Conservation (phyloP, 1,140 invertebrate genomes). For the Trachymyrmex cornetzi region DNA sequence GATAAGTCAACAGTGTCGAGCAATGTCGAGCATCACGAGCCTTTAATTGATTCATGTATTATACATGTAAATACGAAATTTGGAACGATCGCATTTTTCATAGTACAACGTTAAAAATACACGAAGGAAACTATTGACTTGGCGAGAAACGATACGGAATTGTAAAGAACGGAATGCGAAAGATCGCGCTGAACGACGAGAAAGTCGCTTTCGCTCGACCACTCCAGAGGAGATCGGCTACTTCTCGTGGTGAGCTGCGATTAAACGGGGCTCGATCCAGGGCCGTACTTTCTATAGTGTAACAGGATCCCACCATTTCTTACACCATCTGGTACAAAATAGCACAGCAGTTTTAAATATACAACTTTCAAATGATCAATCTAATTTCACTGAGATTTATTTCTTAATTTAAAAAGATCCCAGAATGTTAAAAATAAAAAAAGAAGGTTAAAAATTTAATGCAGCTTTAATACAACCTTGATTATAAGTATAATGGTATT, state of each 20-base stretch:
- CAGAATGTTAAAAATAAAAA: background rate
- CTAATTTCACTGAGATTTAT: background rate
- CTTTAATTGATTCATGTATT: background rate
- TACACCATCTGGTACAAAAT: background rate
- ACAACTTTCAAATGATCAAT: background rate
- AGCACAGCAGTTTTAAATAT: background rate
- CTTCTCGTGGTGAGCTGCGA: constrained; percentile 63
- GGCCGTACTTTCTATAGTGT: constrained; percentile 53
- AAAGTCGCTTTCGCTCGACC: constrained; percentile 75
- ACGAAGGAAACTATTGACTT: background rate
- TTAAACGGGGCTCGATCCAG: constrained; percentile 66
- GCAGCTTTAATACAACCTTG: too few species aligned
- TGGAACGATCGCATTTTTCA: background rate
- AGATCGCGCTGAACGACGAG: constrained; percentile 69
- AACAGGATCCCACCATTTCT: background rate
- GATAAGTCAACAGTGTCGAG: too few species aligned
- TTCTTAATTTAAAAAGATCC: background rate
- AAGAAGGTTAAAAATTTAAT: background rate
- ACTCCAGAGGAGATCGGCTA: constrained; percentile 64
- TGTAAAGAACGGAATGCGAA: constrained; percentile 63
- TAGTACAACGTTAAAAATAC: constrained; percentile 35
- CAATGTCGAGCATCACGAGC: background rate
- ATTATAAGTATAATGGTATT: too few species aligned
- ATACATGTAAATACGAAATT: background rate
- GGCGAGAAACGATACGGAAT: constrained; percentile 33